phyloP scores from a whole-genome alignment of 2,888 invertebrate genomes.

The Ophonus ardosiacus region DNA sequence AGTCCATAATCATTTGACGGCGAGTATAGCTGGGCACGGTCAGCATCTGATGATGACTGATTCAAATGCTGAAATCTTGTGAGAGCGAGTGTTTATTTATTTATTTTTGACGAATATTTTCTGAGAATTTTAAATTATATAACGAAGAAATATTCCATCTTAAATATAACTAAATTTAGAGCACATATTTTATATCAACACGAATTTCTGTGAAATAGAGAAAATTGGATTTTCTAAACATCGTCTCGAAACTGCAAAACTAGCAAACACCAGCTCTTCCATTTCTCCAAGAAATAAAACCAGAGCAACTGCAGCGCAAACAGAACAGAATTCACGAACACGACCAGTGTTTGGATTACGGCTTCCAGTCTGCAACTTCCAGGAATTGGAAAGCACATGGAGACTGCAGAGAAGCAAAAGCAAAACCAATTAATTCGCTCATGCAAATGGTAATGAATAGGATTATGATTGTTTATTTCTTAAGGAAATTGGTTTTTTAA shows the following conservation, averaged over 20 bases:
- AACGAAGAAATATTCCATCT: too few species aligned
- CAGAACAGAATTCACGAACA: background rate
- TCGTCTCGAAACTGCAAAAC: background rate
- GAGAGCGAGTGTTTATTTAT: too few species aligned
- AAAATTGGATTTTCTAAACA: background rate
- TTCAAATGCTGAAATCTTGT: too few species aligned
- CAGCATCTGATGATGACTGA: too few species aligned
- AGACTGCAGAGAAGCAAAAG: background rate
- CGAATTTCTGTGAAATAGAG: too few species aligned
- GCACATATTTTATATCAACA: too few species aligned
- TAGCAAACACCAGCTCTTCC: background rate
- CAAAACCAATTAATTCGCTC: background rate
- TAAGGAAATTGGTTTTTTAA: conserved; percentile 15
- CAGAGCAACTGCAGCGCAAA: background rate
- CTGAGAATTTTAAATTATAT: too few species aligned
- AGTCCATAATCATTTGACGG: too few species aligned
- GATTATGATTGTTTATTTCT: background rate
- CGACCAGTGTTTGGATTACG: background rate
- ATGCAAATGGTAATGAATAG: background rate
- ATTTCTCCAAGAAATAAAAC: background rate
- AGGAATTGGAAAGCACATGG: background rate
- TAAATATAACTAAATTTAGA: too few species aligned
- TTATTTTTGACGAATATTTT: too few species aligned
- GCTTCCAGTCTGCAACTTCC: conserved; percentile 10
- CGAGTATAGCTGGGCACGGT: too few species aligned